Conservation (phyloP, 2,113 vertebrate species). For the Eupsittula cactorum region DNA sequence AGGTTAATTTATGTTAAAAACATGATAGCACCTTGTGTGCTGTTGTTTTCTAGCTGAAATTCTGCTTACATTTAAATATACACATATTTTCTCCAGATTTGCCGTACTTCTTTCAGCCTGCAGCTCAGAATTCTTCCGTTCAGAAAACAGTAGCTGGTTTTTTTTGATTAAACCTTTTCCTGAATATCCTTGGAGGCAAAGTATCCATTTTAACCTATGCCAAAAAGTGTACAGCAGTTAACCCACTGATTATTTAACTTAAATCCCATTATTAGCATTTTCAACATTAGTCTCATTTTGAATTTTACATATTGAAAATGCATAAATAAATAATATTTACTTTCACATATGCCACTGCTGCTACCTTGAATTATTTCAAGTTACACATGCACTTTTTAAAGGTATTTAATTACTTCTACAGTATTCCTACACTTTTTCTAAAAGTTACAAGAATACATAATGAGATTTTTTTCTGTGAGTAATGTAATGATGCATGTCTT, state of each 20-base stretch:
- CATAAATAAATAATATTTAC: not conserved
- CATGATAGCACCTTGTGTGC: not conserved
- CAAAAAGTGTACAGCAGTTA: not conserved
- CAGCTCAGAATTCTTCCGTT: not conserved
- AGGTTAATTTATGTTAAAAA: not conserved
- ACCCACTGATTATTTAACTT: not conserved
- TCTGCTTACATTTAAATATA: not conserved
- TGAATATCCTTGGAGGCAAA: not conserved
- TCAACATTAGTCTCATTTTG: not conserved
- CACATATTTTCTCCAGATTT: not conserved
- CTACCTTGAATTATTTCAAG: not conserved
- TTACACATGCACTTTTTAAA: not conserved
- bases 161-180: conserved; percentile 39
- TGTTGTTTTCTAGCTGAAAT: not conserved
- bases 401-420: not conserved
- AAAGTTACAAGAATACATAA: not conserved
- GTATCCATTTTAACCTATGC: conserved; percentile 6
- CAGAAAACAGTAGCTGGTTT: not conserved
- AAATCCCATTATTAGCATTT: not conserved
- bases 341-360: not conserved
- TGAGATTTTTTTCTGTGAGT: not conserved
- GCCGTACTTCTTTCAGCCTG: not conserved
- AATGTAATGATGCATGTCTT: not conserved
- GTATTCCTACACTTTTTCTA: not conserved
- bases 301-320: not conserved